A percentile compares a stretch with the other conserved stretches of the same genome.
phyloP scores from a whole-genome alignment of 2,888 invertebrate species.

The Hirtodrosophila cameraria region DNA sequence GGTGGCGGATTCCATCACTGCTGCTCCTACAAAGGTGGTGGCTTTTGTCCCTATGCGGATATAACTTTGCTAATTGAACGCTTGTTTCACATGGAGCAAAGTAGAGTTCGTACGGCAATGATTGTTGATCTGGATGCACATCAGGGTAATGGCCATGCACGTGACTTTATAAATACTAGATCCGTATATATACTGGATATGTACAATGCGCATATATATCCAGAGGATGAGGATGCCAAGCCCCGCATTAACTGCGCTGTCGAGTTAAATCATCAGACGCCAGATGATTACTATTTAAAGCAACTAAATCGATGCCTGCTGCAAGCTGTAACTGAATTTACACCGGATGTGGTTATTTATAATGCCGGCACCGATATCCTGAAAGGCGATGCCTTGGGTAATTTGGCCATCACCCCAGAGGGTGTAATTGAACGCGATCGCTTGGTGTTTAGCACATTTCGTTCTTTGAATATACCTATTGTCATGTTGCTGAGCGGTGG shows the following conservation, averaged over 20 bases:
- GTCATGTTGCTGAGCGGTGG: conserved; percentile 96
- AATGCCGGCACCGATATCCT: conserved; percentile 97
- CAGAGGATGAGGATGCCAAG: conserved; percentile 90
- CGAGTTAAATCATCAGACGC: conserved; percentile 87
- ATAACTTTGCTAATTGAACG: conserved; percentile 91
- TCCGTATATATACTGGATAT: conserved; percentile 95
- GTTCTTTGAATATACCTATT: conserved; percentile 88
- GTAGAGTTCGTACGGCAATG: conserved; percentile 88
- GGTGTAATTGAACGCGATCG: conserved; percentile 94
- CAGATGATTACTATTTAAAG: conserved; percentile 89
- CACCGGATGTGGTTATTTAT: conserved; percentile 93
- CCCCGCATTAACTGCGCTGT: conserved; percentile 89
- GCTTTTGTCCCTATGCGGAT: conserved; percentile 96
- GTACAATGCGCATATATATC: conserved; percentile 93
- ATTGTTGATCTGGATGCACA: conserved; percentile 96
- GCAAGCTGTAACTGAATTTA: conserved; percentile 88
- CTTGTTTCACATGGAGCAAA: conserved; percentile 86
- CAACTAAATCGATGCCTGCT: conserved; percentile 89
- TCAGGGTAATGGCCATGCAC: conserved; percentile 95
- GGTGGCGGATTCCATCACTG: conserved; percentile 97
- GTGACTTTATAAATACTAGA: conserved; percentile 89
- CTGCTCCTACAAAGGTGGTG: conserved; percentile 89
- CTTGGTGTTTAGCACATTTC: conserved; percentile 90
- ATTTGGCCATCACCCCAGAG: conserved; percentile 88
- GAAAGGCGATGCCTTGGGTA: conserved; percentile 91